Conservation (phyloP, 2,888 invertebrate genomes). For the Caenorhabditis wallacei region DNA sequence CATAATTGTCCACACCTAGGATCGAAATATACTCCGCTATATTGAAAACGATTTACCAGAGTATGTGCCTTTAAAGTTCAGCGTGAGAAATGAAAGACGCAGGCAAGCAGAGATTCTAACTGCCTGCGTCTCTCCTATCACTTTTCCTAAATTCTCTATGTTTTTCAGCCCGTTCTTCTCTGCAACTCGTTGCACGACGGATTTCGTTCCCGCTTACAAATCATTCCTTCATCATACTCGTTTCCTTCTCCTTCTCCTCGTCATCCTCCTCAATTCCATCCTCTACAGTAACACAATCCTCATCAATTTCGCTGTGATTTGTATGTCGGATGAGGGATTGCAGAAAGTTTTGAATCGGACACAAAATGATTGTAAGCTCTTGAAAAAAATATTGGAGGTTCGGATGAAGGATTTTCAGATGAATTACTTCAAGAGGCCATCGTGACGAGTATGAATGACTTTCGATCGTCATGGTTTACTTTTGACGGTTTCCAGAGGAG, state of each 20-base stretch:
- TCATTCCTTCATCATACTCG: constrained; percentile 62
- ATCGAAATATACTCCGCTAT: too few species aligned
- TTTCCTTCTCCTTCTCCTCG: constrained; percentile 48
- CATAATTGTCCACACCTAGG: too few species aligned
- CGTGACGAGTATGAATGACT: constrained; percentile 38
- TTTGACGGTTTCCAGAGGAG: constrained; percentile 26
- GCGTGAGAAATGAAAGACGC: too few species aligned
- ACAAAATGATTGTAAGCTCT: constrained; percentile 40
- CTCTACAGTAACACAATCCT: constrained; percentile 53
- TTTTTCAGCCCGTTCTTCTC: constrained; percentile 63
- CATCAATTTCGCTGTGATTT: constrained; percentile 53
- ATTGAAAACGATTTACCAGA: too few species aligned
- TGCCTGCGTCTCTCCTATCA: too few species aligned
- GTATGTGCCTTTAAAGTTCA: too few species aligned
- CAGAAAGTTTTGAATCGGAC: constrained; percentile 29
- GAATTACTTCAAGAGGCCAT: constrained; percentile 32
- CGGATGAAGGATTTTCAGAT: constrained; percentile 9
- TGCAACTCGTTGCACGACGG: constrained; percentile 48
- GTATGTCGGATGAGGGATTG: constrained; percentile 45
- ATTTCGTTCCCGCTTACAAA: constrained; percentile 55
- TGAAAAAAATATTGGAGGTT: too few species aligned
- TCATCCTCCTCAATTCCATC: constrained; percentile 43
- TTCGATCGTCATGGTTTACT: constrained; percentile 48
- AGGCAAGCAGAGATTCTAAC: too few species aligned
- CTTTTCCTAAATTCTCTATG: too few species aligned